These are phyloP conservation scores for Gnathonemus echidnorhynchus DNA, from an alignment of 2,113 vertebrate species.

Conservation along the genomic window DNA sequence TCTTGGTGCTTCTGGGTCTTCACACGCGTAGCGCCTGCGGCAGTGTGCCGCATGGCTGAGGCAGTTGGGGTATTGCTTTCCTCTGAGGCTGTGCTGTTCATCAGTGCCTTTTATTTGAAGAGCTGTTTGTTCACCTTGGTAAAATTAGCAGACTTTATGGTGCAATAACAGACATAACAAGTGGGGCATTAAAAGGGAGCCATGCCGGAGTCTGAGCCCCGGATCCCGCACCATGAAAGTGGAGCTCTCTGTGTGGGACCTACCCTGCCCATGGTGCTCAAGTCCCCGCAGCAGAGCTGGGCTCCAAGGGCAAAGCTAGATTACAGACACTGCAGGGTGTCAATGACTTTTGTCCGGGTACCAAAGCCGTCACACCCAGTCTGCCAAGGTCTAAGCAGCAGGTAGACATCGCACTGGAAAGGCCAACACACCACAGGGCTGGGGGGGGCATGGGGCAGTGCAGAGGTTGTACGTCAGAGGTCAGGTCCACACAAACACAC, in stretches of 20 bases:
- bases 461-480: not conserved
- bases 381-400: not conserved
- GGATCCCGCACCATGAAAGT: not conserved
- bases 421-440: no score
- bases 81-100: not conserved
- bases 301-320: not conserved
- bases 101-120: not conserved
- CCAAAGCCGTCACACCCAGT: not conserved
- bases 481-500: not conserved
- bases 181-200: not conserved
- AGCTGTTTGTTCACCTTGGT: not conserved
- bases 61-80: not conserved
- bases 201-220: not conserved
- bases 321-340: not conserved
- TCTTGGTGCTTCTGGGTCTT: not conserved
- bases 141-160: not conserved
- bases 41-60: not conserved
- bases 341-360: not conserved
- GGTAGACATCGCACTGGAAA: not conserved
- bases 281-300: not conserved
- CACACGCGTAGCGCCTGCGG: not conserved
- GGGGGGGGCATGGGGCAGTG: not conserved
- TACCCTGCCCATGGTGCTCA: not conserved
- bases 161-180: not conserved
- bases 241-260: not conserved